Base-by-base conservation (phyloP, 2,113 vertebrate species). In the Clinocottus analis region DNA sequence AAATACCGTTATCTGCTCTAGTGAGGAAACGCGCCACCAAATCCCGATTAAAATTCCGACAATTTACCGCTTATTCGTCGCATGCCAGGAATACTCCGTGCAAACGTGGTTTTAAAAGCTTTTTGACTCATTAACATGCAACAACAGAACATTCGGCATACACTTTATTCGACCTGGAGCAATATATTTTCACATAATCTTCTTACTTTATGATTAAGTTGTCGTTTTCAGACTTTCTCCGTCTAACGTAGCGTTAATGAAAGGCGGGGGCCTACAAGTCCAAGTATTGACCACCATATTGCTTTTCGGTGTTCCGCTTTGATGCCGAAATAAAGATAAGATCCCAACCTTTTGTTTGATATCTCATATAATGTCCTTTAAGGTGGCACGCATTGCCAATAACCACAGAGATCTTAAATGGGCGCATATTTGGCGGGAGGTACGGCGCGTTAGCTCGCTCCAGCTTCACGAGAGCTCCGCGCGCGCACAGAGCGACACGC, bases 81-180 rank as follows among this genome's bases (percentile, higher is more conserved):
- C 2, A 19, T 2, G 4, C 19, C 11, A 25, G 2, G 1, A 0
- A 53, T 3, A 1, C 1, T 3, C 3, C 31, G 8, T 0, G 27
- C 21, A 10, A 21, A 7, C 11, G 13, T 21, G 33, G 3, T n/a
- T 39, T 23, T 14, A 9, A 11, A 0, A 25, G 1, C 1, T 7
- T 13, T 2, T 0, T 1, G 3, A 2, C 2, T 9, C 0, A 0
- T 9, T 23, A 2, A 39, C 0, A 60, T 4, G 1, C 7, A 17
- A 45, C 1, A 56, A 1, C 1, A 31, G 5, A 55, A 3, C 4
- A 39, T 73, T 59, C 35, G 67, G n/a, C 23, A 17, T 5, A 13
- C 12, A 25, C 3, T 0, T 33, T 23, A 67, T 12, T 67, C 17
- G 7, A 71, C 7, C 3, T 45, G 8, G 1, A 33, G 4, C 21